Percentiles rank a stretch among this genome's conserved stretches.
phyloP scores from a whole-genome alignment of 2,888 invertebrate genomes.

The Pollenia griseotomentosa region DNA sequence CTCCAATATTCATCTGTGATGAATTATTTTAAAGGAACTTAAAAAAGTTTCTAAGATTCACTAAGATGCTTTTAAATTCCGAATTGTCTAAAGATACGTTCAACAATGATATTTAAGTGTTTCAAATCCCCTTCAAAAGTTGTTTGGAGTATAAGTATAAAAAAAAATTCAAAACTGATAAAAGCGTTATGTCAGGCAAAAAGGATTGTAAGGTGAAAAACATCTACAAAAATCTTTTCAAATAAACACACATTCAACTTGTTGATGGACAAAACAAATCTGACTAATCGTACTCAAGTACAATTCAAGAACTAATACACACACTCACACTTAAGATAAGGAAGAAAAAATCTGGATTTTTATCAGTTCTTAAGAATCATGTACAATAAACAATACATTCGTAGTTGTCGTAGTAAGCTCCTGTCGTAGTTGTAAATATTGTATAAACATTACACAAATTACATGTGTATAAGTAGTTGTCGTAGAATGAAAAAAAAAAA shows the following conservation, averaged over 20 bases:
- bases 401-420: conserved; percentile 26
- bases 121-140: no score
- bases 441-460: conserved; percentile 6
- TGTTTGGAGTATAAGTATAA: no score
- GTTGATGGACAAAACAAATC: conserved; percentile 42
- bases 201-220: no score
- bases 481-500: background rate
- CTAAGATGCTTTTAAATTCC: no score
- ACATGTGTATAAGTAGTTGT: background rate
- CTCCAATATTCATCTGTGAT: no score
- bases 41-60: no score
- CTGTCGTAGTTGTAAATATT: conserved; percentile 41
- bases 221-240: background rate
- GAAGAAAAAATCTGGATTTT: conserved; percentile 19
- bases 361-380: conserved; percentile 48
- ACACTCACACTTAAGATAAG: background rate
- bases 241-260: conserved; percentile 1
- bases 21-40: no score
- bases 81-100: no score
- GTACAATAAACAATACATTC: conserved; percentile 33
- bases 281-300: conserved; percentile 22
- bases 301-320: background rate
- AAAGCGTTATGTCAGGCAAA: no score
- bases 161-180: no score
- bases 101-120: no score